A percentile compares a stretch with the other conserved stretches of the same genome.
These are phyloP conservation scores for Genyomyrus donnyi DNA, from an alignment of 2,113 vertebrate genomes.

Conservation along the genomic window DNA sequence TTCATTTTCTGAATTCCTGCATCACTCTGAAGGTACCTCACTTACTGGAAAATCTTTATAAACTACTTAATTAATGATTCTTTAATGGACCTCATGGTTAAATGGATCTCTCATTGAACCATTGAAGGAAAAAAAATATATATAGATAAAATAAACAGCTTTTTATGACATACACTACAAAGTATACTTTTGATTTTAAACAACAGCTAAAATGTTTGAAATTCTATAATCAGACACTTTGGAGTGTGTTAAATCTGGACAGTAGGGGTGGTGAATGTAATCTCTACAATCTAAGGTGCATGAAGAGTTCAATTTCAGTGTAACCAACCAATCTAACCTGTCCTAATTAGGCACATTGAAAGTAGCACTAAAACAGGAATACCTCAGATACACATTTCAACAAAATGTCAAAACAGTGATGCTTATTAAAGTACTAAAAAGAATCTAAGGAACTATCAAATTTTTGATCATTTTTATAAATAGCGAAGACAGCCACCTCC, in stretches of 20 bases:
- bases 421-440: background rate
- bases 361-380: background rate
- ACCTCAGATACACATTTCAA: background rate
- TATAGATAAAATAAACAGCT: background rate
- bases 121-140: background rate
- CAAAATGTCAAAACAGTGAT: background rate
- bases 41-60: background rate
- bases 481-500: background rate
- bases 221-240: background rate
- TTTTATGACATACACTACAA: background rate
- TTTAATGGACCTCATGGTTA: background rate
- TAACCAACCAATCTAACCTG: background rate
- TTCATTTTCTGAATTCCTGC: background rate
- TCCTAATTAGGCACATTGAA: background rate
- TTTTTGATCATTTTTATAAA: background rate
- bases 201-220: background rate
- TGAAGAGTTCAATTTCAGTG: background rate
- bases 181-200: no score
- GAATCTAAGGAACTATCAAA: background rate
- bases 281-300: background rate
- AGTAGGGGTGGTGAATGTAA: background rate
- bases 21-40: background rate
- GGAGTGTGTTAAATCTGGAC: background rate
- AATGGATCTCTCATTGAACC: background rate
- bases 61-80: background rate